Percentiles rank a stretch among this genome's conserved stretches.
Conservation (phyloP, 2,797 vertebrate species). For the Synanceia verrucosa region DNA sequence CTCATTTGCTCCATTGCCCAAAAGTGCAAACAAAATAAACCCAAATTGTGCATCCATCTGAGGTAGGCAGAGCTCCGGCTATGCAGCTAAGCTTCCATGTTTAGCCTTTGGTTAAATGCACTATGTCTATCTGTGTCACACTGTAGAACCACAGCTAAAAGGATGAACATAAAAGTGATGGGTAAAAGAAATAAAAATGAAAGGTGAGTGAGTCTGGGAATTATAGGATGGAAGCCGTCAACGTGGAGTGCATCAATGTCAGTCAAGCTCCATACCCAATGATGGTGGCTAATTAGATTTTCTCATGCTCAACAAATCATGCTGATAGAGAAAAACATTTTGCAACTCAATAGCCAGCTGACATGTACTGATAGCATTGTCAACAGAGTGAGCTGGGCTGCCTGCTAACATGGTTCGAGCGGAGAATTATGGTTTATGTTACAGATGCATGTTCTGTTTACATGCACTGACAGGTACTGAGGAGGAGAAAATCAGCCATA, state of each 20-base stretch:
- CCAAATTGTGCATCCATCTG: constrained; percentile 27
- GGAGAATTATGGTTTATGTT: constrained; percentile 37
- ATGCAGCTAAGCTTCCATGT: constrained; percentile 29
- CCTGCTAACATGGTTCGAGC: constrained; percentile 40
- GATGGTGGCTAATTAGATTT: constrained; percentile 76
- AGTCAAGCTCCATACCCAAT: constrained; percentile 61
- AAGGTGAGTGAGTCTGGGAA: constrained; percentile 52
- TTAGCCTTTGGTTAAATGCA: constrained; percentile 53
- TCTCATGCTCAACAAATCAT: constrained; percentile 68
- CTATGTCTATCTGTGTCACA: constrained; percentile 43
- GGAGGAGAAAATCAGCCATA: neutral
- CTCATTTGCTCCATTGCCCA: constrained; percentile 26
- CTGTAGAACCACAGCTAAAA: constrained; percentile 45
- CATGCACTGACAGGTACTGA: constrained; percentile 44
- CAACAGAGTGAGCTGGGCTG: constrained; percentile 50
- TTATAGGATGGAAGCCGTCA: constrained; percentile 48
- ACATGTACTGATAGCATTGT: constrained; percentile 68
- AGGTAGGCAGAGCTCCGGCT: constrained; percentile 17
- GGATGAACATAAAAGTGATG: constrained; percentile 54
- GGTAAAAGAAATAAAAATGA: constrained; percentile 57
- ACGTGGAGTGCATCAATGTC: constrained; percentile 63
- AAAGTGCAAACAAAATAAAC: constrained; percentile 21
- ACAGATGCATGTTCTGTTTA: constrained; percentile 49
- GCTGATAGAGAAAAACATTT: constrained; percentile 64
- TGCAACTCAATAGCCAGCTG: constrained; percentile 73